phyloP scores from a whole-genome alignment of 2,888 invertebrate species.

The Heteromurus nitidus region DNA sequence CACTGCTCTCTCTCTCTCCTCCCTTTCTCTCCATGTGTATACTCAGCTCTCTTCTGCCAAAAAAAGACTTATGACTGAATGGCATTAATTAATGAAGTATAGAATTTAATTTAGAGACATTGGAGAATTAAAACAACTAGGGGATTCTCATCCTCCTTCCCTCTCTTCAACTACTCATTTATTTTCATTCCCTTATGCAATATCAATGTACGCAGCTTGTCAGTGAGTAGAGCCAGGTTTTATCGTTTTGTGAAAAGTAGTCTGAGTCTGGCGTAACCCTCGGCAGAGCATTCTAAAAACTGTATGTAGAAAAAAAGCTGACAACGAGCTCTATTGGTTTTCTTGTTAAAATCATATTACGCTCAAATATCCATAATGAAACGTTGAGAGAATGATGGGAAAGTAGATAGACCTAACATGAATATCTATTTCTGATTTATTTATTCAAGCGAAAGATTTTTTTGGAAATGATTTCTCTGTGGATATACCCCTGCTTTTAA shows the following conservation, averaged over 20 bases:
- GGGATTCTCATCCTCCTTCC: slow-evolving; percentile 66
- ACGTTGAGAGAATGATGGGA: too few relatives aligned
- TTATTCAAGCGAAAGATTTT: not conserved
- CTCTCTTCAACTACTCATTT: slow-evolving; percentile 59
- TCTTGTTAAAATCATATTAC: slow-evolving; percentile 17
- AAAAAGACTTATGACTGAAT: slow-evolving; percentile 71
- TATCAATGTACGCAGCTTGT: slow-evolving; percentile 32
- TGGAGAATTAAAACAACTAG: slow-evolving; percentile 72
- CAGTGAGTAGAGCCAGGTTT: not conserved
- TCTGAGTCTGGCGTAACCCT: not conserved
- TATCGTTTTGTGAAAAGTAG: not conserved
- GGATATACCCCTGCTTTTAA: slow-evolving; percentile 9
- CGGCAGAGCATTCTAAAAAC: not conserved
- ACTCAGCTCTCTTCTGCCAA: slow-evolving; percentile 24
- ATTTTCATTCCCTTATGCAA: slow-evolving; percentile 31
- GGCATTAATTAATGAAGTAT: slow-evolving; percentile 74
- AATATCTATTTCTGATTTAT: slow-evolving; percentile 8
- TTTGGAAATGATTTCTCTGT: slow-evolving; percentile 28
- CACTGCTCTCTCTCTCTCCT: too few relatives aligned
- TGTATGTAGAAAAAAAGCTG: not conserved
- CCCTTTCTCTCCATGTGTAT: slow-evolving; percentile 20
- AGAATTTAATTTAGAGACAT: slow-evolving; percentile 74
- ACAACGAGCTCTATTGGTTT: not conserved
- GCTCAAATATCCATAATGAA: slow-evolving; percentile 24
- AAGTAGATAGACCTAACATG: too few relatives aligned